Percentiles rank a stretch among this genome's conserved stretches.
phyloP scores from a whole-genome alignment of 2,888 invertebrate genomes.

The Pristionchus mayeri region DNA sequence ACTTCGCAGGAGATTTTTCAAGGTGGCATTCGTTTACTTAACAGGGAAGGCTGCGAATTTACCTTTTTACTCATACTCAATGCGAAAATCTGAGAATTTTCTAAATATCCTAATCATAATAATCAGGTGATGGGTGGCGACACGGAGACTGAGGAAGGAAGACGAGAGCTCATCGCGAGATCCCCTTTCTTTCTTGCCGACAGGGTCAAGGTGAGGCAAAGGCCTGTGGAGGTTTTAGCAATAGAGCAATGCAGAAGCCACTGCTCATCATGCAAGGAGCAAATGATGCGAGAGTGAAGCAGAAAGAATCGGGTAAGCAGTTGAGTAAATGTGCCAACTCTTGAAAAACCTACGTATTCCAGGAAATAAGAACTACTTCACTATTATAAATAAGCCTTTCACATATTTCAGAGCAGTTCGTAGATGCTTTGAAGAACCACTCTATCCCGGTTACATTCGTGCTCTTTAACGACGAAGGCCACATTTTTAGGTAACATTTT shows the following conservation, averaged over 20 bases:
- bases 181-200: constrained; percentile 73
- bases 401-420: constrained; percentile 60
- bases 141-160: constrained; percentile 63
- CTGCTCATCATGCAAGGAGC: constrained; percentile 74
- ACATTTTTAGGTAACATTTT: constrained; percentile 53
- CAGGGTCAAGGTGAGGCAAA: constrained; percentile 56
- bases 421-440: constrained; percentile 59
- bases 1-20: constrained; percentile 70
- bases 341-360: too few species aligned
- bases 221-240: neutral
- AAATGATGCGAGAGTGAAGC: constrained; percentile 74
- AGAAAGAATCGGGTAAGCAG: constrained; percentile 68
- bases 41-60: neutral
- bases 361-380: neutral
- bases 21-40: constrained; percentile 50
- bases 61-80: too few species aligned
- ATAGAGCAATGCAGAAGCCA: constrained; percentile 56
- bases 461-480: constrained; percentile 64
- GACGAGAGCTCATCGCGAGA: constrained; percentile 68
- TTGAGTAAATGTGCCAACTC: constrained; percentile 16
- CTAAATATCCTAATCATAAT: neutral
- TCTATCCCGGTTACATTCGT: constrained; percentile 65
- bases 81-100: neutral
- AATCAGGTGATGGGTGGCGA: constrained; percentile 61
- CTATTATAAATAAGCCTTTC: neutral